Conservation (phyloP, 1,140 invertebrate species). For the Drosophila grimshawi region DNA sequence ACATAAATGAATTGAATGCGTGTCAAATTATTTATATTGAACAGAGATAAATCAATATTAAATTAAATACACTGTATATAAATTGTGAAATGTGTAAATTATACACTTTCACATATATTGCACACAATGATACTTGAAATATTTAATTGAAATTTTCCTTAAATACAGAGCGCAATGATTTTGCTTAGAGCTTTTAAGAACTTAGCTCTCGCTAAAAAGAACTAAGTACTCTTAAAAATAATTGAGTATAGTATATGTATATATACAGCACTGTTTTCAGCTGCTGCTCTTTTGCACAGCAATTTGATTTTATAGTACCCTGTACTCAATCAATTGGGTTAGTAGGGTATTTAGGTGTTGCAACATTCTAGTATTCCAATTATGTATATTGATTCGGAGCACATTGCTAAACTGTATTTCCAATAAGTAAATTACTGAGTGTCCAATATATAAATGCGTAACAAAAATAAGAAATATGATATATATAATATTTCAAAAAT, state of each 20-base stretch:
- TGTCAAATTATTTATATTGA: conserved; percentile 16
- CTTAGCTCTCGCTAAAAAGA: conserved; percentile 14
- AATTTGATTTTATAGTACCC: conserved; percentile 6
- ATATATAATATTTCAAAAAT: no score
- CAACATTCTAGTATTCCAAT: no score
- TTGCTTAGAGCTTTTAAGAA: background rate
- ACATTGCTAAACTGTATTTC: no score
- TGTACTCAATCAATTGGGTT: background rate
- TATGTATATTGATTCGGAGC: no score
- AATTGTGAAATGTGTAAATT: background rate
- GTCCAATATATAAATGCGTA: no score
- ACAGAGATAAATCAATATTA: conserved; percentile 1
- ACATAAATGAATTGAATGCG: conserved; percentile 8
- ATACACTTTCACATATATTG: background rate
- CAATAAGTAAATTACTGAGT: no score
- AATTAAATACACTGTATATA: background rate
- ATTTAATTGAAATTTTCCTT: background rate
- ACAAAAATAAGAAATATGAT: no score
- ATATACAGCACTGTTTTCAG: background rate
- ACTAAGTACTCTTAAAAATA: conserved; percentile 8
- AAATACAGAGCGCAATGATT: background rate
- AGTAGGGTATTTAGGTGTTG: background rate
- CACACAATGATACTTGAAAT: background rate
- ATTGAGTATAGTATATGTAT: background rate
- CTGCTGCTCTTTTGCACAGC: background rate